Evolutionary conservation across 2,888 invertebrate species (phyloP).

Genomic region (Deroplatys truncata): DNA sequence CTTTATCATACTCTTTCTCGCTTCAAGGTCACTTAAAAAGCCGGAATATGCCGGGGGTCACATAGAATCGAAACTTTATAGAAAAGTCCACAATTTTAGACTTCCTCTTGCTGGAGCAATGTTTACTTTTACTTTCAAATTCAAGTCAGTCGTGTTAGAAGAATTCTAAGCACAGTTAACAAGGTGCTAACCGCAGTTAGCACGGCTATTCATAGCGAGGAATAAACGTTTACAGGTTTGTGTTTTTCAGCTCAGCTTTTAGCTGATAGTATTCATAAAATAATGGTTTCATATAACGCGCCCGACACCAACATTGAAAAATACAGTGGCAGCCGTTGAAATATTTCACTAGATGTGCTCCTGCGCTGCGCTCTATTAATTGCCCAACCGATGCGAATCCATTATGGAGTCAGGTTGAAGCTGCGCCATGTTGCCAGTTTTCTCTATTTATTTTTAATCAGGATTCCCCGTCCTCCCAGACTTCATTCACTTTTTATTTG

Average conservation of each 20-base stretch:
- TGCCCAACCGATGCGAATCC: constrained; percentile 3
- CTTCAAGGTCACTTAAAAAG: no score
- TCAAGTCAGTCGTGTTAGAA: no score
- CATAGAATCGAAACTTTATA: no score
- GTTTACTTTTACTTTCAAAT: no score
- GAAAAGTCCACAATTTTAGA: no score
- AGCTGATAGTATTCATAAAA: background rate
- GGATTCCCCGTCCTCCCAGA: background rate
- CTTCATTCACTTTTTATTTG: constrained; percentile 18
- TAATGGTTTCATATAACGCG: background rate
- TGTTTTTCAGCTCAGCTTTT: background rate
- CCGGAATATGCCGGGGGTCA: no score
- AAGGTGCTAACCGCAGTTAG: no score
- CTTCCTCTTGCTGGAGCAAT: no score
- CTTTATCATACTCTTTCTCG: no score
- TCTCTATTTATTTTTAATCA: constrained; percentile 16
- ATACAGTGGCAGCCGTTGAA: background rate
- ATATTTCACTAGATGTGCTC: constrained; percentile 11
- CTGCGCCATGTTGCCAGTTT: constrained; percentile 3
- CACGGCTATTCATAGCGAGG: background rate
- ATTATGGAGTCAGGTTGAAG: constrained; percentile 15
- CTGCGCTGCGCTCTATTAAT: background rate
- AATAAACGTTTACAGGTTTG: background rate
- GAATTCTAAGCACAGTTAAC: no score
- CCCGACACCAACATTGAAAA: background rate